These are phyloP conservation scores for Reinhardtius hippoglossoides DNA, from an alignment of 2,113 vertebrate genomes.

Conservation along the genomic window DNA sequence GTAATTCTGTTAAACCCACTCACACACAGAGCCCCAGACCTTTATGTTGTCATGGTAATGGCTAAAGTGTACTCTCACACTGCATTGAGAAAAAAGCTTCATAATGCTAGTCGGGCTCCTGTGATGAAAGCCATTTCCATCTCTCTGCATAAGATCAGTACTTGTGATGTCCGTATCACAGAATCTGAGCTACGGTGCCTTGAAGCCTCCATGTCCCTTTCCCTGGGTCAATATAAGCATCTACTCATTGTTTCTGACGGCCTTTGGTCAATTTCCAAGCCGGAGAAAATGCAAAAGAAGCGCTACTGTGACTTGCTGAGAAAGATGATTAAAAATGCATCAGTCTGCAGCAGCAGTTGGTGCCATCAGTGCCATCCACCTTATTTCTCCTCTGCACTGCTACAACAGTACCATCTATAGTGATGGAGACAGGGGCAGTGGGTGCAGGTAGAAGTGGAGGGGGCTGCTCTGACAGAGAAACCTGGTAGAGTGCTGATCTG, in stretches of 20 bases:
- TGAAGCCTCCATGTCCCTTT: constrained; percentile 1
- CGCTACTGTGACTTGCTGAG: constrained; percentile 23
- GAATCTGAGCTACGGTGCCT: constrained; percentile 3
- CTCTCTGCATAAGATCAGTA: constrained; percentile 10
- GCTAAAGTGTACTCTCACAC: constrained; percentile 45
- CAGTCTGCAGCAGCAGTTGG: constrained; percentile 13
- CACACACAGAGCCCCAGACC: constrained; percentile 21
- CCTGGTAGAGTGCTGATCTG: constrained; percentile 13
- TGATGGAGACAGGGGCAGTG: constrained; percentile 26
- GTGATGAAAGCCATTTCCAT: constrained; percentile 24
- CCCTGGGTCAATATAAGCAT: constrained; percentile 12
- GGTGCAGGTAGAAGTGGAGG: constrained; percentile 13
- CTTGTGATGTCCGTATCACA: constrained; percentile 24
- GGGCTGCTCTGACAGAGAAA: not conserved
- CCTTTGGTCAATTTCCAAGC: not conserved
- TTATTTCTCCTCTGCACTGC: constrained; percentile 47
- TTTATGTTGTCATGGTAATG: constrained; percentile 65
- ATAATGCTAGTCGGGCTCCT: not conserved
- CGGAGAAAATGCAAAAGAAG: not conserved
- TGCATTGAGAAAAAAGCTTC: constrained; percentile 13
- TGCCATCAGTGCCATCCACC: constrained; percentile 21
- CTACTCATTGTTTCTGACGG: constrained; percentile 11
- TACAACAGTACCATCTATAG: not conserved
- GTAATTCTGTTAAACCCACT: constrained; percentile 46
- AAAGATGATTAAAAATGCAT: constrained; percentile 38